Evolutionary conservation across 2,888 invertebrate species (phyloP), one percentile per base, ranked within the genome.

Genomic region (Latheticus oryzae): DNA sequence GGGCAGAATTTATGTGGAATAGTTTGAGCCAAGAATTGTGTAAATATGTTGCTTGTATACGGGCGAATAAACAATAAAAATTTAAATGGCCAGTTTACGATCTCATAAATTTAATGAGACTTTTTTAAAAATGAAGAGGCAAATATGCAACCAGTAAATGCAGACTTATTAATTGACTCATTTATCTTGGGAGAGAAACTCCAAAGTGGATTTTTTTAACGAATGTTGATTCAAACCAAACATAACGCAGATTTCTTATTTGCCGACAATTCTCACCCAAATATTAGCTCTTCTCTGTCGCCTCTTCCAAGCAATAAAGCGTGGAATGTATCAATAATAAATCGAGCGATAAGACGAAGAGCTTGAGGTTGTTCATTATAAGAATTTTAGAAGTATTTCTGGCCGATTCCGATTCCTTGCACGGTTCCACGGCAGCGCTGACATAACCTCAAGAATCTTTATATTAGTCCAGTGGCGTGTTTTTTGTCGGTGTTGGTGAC

Each of bases 401-500:
- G 47, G 23, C 26, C 58, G 54, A 54, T 52, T 52, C 52, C 52
- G 58, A 52, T 51, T 47, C 54, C 48, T 45, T 21, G 50, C 54
- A 55, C 48, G 38, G 33, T 17, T 33, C 28, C 13, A 13, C 50
- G 23, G 30, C 17, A 47, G 51, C 56, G 38, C 47, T 42, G 60
- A 61, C 61, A 60, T 58, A 58, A 62, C 58, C 58, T 42, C 48
- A 64, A 56, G 65, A 68, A 68, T 68, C 67, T 64, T 65, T 64
- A 70, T 73, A 71, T 72, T 73, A 72, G 73, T 73, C 71, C 69
- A 73, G 73, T 73, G 72, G 64, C 69, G 69, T 69, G 70, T 72
- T 73, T 75, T 76, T 75, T 74, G 74, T 74, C 74, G 72, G 73
- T 66, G 66, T 69, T 67, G 72, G 76, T 76, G 76, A 75, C 76